Base-by-base conservation (phyloP, 2,113 vertebrate genomes). In the Erpornis zantholeuca region DNA sequence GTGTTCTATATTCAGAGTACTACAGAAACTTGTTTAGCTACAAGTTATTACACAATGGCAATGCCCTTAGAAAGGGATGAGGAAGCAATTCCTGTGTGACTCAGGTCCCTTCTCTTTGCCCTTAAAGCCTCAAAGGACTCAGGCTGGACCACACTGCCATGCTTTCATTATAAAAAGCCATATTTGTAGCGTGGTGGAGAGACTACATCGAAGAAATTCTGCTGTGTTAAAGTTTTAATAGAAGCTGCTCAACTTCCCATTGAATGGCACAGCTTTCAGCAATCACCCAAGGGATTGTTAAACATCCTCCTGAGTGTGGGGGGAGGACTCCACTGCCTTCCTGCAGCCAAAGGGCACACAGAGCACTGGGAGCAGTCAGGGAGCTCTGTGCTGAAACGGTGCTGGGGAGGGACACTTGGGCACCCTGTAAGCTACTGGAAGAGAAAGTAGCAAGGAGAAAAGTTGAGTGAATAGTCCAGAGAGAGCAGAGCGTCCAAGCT, bases 211-310 rank as follows among this genome's bases (percentile, higher is more conserved):
- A 59, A 77, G 33, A 66, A 85, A 63, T 57, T 35, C 47, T 73
- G 17, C 68, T 54, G 4, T 27, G 15, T 12, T 20, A 20, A 61
- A 44, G 19, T 12, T 19, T 21, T 66, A 73, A 38, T 15, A 69
- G 33, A 53, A 73, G 24, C 19, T 47, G 28, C 24, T 19, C 63
- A 66, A 2, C 6, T 54, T 54, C 33, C 28, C 38, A 23, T 6
- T 19, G 52, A 47, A 47, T 0, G 1, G 5, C 56, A 77, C 1
- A 24, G 15, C 25, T 72, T 36, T n/a, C n/a, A n/a, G n/a, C n/a
- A n/a, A n/a, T n/a, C 7, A 12, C 10, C 5, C 4, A 0, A 3
- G 7, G 5, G 7, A 28, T 6, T 25, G 27, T n/a, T 45, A 21
- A 71, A 6, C 19, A 52, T 3, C 22, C 40, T 56, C 49, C 42